phyloP scores from a whole-genome alignment of 2,888 invertebrate species.

The Pimpla rufipes region DNA sequence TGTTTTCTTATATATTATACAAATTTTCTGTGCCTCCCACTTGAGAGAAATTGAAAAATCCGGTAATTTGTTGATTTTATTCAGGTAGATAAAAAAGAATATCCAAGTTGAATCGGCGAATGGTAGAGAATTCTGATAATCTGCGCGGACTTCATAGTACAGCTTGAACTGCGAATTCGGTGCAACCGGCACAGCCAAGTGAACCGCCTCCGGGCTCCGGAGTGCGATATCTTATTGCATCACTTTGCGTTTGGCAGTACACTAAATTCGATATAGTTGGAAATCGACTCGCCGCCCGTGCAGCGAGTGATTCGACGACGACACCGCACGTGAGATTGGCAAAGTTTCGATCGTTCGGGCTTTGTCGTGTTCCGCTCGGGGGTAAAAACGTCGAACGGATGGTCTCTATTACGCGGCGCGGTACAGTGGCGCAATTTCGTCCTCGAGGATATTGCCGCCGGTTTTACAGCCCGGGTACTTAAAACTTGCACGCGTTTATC shows the following conservation, averaged over 20 bases:
- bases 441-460: neutral
- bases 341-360: slow-evolving; percentile 41
- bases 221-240: neutral
- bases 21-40: no score
- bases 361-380: slow-evolving; percentile 16
- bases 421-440: neutral
- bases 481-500: neutral
- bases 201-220: neutral
- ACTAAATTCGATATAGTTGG: neutral
- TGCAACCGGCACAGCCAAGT: no score
- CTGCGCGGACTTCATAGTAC: neutral
- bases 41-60: no score
- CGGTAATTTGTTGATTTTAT: no score
- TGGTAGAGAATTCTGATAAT: neutral
- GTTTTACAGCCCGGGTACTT: slow-evolving; percentile 24
- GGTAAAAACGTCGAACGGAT: slow-evolving; percentile 13
- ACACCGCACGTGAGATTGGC: slow-evolving; percentile 18
- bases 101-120: no score
- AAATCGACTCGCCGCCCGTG: neutral
- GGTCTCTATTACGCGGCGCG: neutral
- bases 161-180: neutral
- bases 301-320: neutral
- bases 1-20: no score
- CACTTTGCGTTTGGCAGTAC: neutral
- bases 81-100: no score